Evolutionary conservation across 2,797 vertebrate genomes (phyloP).

Genomic region (Schizopygopsis pylzovi): DNA sequence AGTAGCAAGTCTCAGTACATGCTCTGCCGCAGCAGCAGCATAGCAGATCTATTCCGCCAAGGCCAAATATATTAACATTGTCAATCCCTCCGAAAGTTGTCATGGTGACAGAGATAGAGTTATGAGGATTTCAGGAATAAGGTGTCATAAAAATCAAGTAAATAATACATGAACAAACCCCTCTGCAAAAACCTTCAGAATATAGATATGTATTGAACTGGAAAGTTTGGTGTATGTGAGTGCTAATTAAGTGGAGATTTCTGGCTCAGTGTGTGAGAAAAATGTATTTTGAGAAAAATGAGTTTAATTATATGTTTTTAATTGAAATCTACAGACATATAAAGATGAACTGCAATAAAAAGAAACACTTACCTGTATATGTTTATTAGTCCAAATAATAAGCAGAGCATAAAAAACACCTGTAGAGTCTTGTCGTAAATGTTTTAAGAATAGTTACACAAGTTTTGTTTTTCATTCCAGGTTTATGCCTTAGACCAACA

Average conservation of each 20-base stretch:
- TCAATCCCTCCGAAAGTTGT: too few relatives aligned
- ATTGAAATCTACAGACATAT: neutral
- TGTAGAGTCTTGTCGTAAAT: neutral
- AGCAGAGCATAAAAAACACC: neutral
- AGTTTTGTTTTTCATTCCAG: conserved; percentile 70
- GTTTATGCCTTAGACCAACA: conserved; percentile 76
- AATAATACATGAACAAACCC: neutral
- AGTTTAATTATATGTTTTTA: neutral
- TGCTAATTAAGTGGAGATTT: neutral
- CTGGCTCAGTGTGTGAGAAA: neutral
- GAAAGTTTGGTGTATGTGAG: neutral
- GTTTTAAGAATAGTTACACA: neutral
- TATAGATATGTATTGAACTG: neutral
- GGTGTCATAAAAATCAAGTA: neutral
- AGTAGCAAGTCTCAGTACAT: too few relatives aligned
- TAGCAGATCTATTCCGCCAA: too few relatives aligned
- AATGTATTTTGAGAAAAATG: too few relatives aligned
- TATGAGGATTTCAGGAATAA: neutral
- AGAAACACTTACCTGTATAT: neutral
- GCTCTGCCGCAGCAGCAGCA: too few relatives aligned
- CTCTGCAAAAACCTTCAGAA: neutral
- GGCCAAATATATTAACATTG: too few relatives aligned
- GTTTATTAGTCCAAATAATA: neutral
- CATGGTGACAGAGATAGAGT: neutral
- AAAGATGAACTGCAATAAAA: neutral